Evolutionary conservation across 2,113 vertebrate species (phyloP), one percentile per base, ranked within the genome.

Genomic region (Elgaria multicarinata): DNA sequence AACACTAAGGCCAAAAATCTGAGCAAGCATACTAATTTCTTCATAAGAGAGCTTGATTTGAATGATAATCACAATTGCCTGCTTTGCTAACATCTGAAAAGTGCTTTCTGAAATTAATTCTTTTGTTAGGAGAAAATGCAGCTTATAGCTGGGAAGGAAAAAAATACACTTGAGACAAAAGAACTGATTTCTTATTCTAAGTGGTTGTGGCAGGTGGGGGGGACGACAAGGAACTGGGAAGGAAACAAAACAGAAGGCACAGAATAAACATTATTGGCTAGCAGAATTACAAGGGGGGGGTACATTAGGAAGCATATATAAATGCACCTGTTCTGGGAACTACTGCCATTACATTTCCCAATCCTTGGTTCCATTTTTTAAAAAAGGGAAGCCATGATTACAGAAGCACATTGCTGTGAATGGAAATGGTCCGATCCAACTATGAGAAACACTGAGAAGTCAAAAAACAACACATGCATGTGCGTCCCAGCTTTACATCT

Each of bases 101-200:
- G 58, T 87, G 74, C 28, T 93, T 94, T 93, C 86, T 96, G 87
- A 95, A 95, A 95, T 94, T 82, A 69, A 86, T 93, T 93, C 85
- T 79, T 94, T 85, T 92, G 80, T 90, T 92, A 89, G 74, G 85
- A 89, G 66, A 95, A 91, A 36, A 89, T 69, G 86, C 77, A 93
- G 55, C 3, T 58, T 92, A 33, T 93, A 88, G 91, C 92, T 94
- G 78, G 10, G 26, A 81, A 76, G 80, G 10, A 9, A 0, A 5
- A 44, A 89, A 74, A 85, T 83, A 92, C 39, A 94, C 39, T 74
- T 93, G 66, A 95, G 95, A 95, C 53, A 94, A 94, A 94, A 86
- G 83, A 87, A 42, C 88, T 90, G 42, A 74, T 95, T 93, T 95
- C 78, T 83, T 72, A 39, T 85, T 93, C 46, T 90, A 93, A 87